Evolutionary conservation across 2,113 vertebrate genomes (phyloP), one percentile per base, ranked within the genome.

Genomic region (Ailuropoda melanoleuca): DNA sequence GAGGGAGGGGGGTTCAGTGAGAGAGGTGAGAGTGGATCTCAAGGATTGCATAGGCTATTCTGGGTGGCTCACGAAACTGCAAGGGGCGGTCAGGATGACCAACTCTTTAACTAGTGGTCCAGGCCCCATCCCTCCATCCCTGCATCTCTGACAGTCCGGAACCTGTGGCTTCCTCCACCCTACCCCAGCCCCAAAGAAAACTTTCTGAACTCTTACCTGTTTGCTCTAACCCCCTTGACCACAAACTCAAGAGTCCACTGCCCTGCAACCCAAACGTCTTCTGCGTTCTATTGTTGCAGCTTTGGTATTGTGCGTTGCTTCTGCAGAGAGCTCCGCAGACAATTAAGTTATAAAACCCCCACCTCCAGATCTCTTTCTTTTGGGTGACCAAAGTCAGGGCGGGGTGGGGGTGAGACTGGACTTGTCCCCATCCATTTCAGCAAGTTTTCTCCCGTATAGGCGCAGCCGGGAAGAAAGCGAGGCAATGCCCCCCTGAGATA

Each of bases 121-220:
- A 96, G 94, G 90, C 74, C 97, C 77, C 92, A 85, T 88, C 62
- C 37, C 70, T 93, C 82, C 97, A 97, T 97, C 96, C 91, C 94
- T 64, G 83, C 85, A 96, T 92, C 94, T 93, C 96, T 97, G 90
- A 55, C 92, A 94, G 88, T 72, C 56, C 31, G 72, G 75, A 96
- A 96, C 97, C 97, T 96, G 98, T 97, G 92, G 98, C 97, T 97
- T 90, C 88, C 84, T 82, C 56, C 90, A 62, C 62, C 68, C 83
- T 58, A 77, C 64, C 90, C 64, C 29, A 68, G 62, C 46, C 93
- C 88, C 94, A 34, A 43, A 78, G 93, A 74, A 97, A 98, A 97
- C 95, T 98, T 97, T 70, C 46, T 8, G 21, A 88, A 89, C 88
- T 88, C 90, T 81, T 31, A 82, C 50, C 83, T 77, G 81, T 39